Evolutionary conservation across 2,113 vertebrate genomes (phyloP).

Genomic region (Myotis yumanensis): DNA sequence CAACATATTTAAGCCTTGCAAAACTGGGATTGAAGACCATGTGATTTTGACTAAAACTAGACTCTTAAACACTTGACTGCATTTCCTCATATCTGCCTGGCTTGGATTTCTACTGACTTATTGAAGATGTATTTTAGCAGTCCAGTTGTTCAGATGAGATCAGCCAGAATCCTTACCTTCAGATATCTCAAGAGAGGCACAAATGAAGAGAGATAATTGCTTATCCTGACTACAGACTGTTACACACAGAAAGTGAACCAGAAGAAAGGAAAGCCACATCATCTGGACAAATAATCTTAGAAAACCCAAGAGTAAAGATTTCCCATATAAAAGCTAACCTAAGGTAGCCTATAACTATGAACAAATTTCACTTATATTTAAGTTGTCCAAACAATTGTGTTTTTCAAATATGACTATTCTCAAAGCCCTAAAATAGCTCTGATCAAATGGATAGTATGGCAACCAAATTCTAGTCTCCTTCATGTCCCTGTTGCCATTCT

Average conservation of each 20-base stretch:
- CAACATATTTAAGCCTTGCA: neutral
- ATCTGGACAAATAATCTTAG: neutral
- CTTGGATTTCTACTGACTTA: neutral
- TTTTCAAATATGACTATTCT: slow-evolving; percentile 11
- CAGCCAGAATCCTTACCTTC: slow-evolving; percentile 14
- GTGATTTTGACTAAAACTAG: neutral
- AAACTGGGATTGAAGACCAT: neutral
- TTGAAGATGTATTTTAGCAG: neutral
- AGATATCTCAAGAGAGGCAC: neutral
- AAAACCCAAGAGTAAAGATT: neutral
- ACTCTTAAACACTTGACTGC: neutral
- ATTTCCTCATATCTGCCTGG: neutral
- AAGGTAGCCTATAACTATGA: neutral
- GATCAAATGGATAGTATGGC: neutral
- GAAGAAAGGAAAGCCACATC: neutral
- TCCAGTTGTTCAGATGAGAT: neutral
- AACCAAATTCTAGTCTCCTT: neutral
- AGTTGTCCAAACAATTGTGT: neutral
- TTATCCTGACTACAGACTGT: neutral
- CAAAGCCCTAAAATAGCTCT: neutral
- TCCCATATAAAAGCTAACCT: neutral
- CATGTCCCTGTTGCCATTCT: neutral
- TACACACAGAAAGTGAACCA: neutral
- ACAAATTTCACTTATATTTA: neutral
- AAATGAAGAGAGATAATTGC: neutral